Conservation (phyloP, 1,140 invertebrate species). For the Galleria mellonella region DNA sequence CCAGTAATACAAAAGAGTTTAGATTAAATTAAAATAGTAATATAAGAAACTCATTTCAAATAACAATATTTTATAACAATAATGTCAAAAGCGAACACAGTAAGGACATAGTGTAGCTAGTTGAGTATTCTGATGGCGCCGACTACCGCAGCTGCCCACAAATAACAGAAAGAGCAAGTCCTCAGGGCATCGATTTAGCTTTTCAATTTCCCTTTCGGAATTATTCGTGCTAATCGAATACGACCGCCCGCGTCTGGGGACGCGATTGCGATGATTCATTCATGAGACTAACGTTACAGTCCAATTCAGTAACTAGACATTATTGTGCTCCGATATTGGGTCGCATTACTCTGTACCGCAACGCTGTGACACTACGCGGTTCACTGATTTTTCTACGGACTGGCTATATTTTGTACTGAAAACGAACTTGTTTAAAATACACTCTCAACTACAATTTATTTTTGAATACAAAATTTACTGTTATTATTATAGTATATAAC, state of each 20-base stretch:
- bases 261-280: slow-evolving; percentile 65
- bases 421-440: too few relatives aligned
- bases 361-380: too few relatives aligned
- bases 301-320: slow-evolving; percentile 33
- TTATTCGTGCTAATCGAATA: slow-evolving; percentile 72
- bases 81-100: slow-evolving; percentile 22
- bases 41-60: slow-evolving; percentile 1
- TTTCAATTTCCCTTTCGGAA: slow-evolving; percentile 73
- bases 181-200: slow-evolving; percentile 68
- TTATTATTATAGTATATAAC: too few relatives aligned
- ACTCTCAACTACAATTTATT: too few relatives aligned
- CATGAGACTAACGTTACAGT: slow-evolving; percentile 60
- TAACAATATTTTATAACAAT: slow-evolving; percentile 7
- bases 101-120: slow-evolving; percentile 26
- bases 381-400: too few relatives aligned
- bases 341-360: neutral
- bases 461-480: too few relatives aligned
- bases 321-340: slow-evolving; percentile 23
- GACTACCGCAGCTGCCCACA: slow-evolving; percentile 38
- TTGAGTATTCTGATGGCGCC: slow-evolving; percentile 51
- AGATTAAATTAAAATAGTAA: neutral
- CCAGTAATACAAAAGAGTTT: too few relatives aligned
- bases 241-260: slow-evolving; percentile 50
- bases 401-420: too few relatives aligned
- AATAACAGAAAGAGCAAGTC: slow-evolving; percentile 71